Percentiles rank a stretch among this genome's conserved stretches.
phyloP scores from a whole-genome alignment of 2,797 vertebrate species.

The Petrocephalus sullivani region DNA sequence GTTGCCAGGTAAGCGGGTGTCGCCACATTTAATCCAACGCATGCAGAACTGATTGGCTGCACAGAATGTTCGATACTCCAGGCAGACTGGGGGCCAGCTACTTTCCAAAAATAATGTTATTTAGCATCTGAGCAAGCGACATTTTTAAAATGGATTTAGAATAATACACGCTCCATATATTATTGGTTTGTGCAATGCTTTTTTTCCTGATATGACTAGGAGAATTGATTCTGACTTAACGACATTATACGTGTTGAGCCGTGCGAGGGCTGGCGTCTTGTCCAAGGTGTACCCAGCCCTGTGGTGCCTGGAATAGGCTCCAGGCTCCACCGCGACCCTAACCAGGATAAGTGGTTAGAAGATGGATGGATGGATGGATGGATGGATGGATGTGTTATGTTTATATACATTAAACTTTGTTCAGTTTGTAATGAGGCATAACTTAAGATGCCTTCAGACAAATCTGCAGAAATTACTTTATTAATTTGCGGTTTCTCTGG shows the following conservation, averaged over 20 bases:
- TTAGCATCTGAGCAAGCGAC: background rate
- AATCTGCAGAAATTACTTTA: background rate
- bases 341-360: background rate
- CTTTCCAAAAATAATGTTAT: background rate
- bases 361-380: background rate
- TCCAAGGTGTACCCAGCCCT: background rate
- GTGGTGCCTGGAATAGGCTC: background rate
- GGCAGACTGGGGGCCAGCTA: background rate
- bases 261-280: background rate
- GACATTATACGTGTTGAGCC: background rate
- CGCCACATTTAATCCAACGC: background rate
- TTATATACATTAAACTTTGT: background rate
- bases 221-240: background rate
- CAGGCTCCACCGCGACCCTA: background rate
- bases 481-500: background rate
- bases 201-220: background rate
- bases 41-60: background rate
- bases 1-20: conserved; percentile 32
- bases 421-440: background rate
- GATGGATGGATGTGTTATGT: background rate
- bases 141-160: background rate
- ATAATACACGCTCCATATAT: background rate
- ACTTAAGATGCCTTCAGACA: background rate
- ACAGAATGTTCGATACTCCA: background rate
- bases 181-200: background rate